Conservation (phyloP, 2,113 vertebrate species). For the Paradoxurus hermaphroditus region DNA sequence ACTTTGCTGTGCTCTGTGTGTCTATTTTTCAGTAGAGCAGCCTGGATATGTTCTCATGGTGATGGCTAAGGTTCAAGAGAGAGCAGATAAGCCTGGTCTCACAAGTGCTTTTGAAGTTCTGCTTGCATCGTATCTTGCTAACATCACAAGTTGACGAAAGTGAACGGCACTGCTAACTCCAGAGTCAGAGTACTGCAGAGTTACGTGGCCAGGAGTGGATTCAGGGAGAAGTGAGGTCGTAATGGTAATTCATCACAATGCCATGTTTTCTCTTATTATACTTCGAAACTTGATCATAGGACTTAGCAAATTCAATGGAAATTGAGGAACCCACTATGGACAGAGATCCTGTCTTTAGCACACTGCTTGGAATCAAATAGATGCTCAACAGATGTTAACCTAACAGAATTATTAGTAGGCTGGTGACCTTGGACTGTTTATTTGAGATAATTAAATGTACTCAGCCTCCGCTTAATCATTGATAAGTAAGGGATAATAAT, state of each 20-base stretch:
- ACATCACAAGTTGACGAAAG: background rate
- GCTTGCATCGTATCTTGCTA: background rate
- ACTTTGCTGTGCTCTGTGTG: background rate
- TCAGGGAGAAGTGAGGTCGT: background rate
- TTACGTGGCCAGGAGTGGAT: background rate
- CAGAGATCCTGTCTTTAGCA: background rate
- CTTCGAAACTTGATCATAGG: background rate
- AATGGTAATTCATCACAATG: background rate
- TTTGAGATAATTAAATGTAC: slow-evolving; percentile 6
- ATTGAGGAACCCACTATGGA: background rate
- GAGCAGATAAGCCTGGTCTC: background rate
- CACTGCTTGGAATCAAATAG: background rate
- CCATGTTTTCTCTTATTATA: background rate
- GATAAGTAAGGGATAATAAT: background rate
- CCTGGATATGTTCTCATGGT: background rate
- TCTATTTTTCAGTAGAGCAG: background rate
- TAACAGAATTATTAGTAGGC: background rate
- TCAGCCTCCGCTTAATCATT: background rate
- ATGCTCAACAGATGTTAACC: background rate
- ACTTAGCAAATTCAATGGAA: background rate
- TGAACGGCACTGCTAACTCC: background rate
- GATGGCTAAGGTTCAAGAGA: background rate
- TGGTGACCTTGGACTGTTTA: background rate
- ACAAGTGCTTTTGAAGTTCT: background rate
- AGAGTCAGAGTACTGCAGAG: background rate